Base-by-base conservation (phyloP, 2,113 vertebrate genomes). In the Anoura caudifer region DNA sequence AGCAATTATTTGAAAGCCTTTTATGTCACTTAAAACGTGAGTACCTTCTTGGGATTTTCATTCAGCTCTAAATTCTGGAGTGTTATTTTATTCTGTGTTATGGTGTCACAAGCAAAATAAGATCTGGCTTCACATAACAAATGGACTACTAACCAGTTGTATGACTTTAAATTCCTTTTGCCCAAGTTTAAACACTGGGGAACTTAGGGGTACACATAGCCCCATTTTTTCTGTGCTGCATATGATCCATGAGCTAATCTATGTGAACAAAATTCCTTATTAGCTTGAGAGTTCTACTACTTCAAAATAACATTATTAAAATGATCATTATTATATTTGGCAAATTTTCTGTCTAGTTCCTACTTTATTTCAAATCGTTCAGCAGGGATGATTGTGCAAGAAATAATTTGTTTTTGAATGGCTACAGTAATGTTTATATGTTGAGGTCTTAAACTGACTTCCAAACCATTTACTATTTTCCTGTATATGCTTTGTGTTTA, bases 321-420 rank as follows among this genome's bases (percentile, higher is more conserved):
- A 38, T 77, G 77, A 73, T 80, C 52, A 75, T 90, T 90, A 75
- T 95, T 92, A 72, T 70, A 70, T 47, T n/a, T 87, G 61, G 45
- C 77, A 80, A 59, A 93, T 87, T 89, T 96, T 94, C 70, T 86
- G 1, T 82, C 77, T 54, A 20, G 15, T 94, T 92, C n/a, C 38
- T 41, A 79, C 9, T 90, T 52, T 92, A 2, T 79, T 73, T 91
- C 67, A 86, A 22, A 36, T 87, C 28, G 13, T 90, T 95, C 38
- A 77, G n/a, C 73, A 85, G 20, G 87, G 59, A 77, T 54, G 31
- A 90, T 69, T 85, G 13, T 69, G 31, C 61, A 93, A 90, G 65
- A 93, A 77, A 91, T 69, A 82, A 76, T 85, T 77, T 92, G 65
- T 45, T 65, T 90, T 92, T 84, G 17, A 90, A 83, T 81, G 69